Base-by-base conservation (phyloP, 2,888 invertebrate species). In the Trichogramma evanescens region DNA sequence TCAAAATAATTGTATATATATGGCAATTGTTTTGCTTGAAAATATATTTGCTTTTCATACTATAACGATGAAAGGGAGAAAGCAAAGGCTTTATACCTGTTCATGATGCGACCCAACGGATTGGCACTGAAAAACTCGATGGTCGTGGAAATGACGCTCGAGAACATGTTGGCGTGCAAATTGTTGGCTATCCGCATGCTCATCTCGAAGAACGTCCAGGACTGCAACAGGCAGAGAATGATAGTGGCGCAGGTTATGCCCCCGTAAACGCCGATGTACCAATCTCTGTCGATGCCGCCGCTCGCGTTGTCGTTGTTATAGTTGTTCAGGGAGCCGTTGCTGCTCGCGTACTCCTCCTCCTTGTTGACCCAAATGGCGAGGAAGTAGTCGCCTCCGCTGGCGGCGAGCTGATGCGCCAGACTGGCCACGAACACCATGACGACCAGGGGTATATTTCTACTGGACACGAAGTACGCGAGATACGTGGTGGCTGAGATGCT, bases 121-220 rank as follows among this genome's bases (percentile, higher is more conserved):
- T 94, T 95, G 4, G 84, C 84, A 74, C 93, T 91, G 79, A 95
- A 95, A 80, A 95, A 95, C 10, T 85, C 81, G 84, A 93, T 89
- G 0, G 89, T 86, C 0, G 91, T 88, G n/a, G 88, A 82, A 1
- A 91, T 86, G 45, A 95, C 86, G 41, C 88, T 82, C 26, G 81
- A 76, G 74, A 94, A 93, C 93, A 95, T 93, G 26, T 78, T 81
- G 73, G 89, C 87, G 78, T 95, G 95, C 0, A 95, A 81, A n/a
- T 81, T 83, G 5, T 83, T 85, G 0, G 94, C 92, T 0, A 93
- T 88, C 49, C 82, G 83, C 84, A 91, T 89, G 68, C 90, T 91
- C 65, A 89, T 72, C 80, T 74, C 72, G 67, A 84, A 87, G 69
- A 85, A 86, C 0, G 75, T 63, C 58, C 80, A 70, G 0, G 82